These are phyloP conservation scores for Heliconius cydno DNA, from an alignment of 2,888 invertebrate genomes.

Conservation along the genomic window DNA sequence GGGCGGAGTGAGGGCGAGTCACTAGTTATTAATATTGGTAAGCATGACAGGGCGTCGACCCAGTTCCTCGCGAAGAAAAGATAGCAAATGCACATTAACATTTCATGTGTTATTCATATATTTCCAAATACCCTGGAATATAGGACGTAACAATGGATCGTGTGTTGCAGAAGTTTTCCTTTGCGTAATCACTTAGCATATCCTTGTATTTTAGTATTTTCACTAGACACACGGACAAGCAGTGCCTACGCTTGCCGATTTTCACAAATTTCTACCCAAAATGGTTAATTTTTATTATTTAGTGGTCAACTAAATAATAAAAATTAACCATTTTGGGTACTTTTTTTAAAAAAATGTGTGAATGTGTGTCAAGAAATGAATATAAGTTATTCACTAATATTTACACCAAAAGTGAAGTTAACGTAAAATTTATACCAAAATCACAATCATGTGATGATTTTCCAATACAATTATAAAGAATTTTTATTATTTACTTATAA, in stretches of 20 bases:
- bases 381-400: too few species aligned
- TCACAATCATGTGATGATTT: too few species aligned
- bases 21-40: constrained; percentile 39
- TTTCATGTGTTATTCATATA: constrained; percentile 68
- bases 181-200: constrained; percentile 43
- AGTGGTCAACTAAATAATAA: too few species aligned
- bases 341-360: not conserved
- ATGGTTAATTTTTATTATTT: constrained; percentile 9
- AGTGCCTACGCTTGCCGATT: not conserved
- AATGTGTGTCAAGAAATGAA: not conserved
- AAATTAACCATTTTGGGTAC: too few species aligned
- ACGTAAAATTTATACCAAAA: too few species aligned
- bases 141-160: constrained; percentile 49
- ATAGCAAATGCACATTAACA: constrained; percentile 64
- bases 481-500: too few species aligned
- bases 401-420: too few species aligned
- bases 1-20: constrained; percentile 10
- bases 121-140: constrained; percentile 58
- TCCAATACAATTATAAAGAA: too few species aligned
- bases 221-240: constrained; percentile 26
- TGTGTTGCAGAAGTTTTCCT: constrained; percentile 45
- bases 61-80: constrained; percentile 58
- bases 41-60: constrained; percentile 53
- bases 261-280: constrained; percentile 23
- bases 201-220: constrained; percentile 1